These are phyloP conservation scores for Apis laboriosa DNA, from an alignment of 1,140 invertebrate species.

Conservation along the genomic window DNA sequence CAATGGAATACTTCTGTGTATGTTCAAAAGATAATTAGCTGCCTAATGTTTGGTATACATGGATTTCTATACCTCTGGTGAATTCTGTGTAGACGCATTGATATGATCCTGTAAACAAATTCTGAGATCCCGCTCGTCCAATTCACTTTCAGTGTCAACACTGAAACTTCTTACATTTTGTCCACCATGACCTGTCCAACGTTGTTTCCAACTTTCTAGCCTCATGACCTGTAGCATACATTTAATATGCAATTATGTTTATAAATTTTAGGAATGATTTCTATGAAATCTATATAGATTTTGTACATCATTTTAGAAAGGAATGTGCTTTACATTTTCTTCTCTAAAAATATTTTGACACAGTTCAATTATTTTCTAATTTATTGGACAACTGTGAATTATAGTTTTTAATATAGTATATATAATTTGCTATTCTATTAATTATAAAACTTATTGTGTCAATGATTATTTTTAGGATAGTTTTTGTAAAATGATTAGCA, in stretches of 20 bases:
- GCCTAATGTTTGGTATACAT: conserved; percentile 64
- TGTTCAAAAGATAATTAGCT: conserved; percentile 55
- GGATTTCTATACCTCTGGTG: conserved; percentile 67
- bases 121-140: conserved; percentile 80
- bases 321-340: neutral
- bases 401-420: neutral
- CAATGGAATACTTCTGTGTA: conserved; percentile 53
- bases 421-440: neutral
- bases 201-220: conserved; percentile 83
- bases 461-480: neutral
- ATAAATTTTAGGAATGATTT: too few relatives aligned
- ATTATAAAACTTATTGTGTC: too few relatives aligned
- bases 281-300: neutral
- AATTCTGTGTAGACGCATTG: conserved; percentile 60
- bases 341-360: neutral
- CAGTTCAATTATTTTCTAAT: neutral
- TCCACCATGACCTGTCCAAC: conserved; percentile 73
- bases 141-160: conserved; percentile 81
- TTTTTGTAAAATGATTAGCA: neutral
- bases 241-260: neutral
- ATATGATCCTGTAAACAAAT: conserved; percentile 78
- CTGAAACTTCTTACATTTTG: conserved; percentile 75
- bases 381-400: neutral
- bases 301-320: neutral
- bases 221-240: conserved; percentile 83